These are phyloP conservation scores for Melinaea marsaeus DNA, from an alignment of 2,888 invertebrate genomes.

Conservation along the genomic window DNA sequence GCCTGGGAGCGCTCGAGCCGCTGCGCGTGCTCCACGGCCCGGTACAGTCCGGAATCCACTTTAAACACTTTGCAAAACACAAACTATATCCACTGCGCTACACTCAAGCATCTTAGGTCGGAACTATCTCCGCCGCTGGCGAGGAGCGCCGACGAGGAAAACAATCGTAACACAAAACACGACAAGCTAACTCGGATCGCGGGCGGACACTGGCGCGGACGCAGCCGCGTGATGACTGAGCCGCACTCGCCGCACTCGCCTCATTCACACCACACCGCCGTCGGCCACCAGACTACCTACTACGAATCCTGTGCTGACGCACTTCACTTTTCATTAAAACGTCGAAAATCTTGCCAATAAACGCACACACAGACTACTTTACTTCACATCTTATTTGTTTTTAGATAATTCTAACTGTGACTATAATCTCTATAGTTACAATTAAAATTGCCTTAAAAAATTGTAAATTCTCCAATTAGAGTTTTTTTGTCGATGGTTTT, in stretches of 20 bases:
- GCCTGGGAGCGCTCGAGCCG: constrained; percentile 76
- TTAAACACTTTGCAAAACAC: constrained; percentile 65
- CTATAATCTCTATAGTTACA: too few relatives aligned
- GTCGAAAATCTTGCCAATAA: constrained; percentile 54
- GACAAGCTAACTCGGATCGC: constrained; percentile 51
- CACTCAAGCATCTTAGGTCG: constrained; percentile 69
- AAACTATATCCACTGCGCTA: constrained; percentile 64
- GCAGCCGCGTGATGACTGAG: constrained; percentile 20
- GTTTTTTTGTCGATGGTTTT: too few relatives aligned
- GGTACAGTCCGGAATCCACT: constrained; percentile 76
- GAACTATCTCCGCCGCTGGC: constrained; percentile 49
- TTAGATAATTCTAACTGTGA: too few relatives aligned
- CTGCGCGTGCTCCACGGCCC: constrained; percentile 73
- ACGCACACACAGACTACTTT: constrained; percentile 21
- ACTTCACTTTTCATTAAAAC: constrained; percentile 43
- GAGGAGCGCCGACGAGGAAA: constrained; percentile 51
- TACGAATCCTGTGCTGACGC: constrained; percentile 33
- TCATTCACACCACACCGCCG: constrained; percentile 32
- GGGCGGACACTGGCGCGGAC: constrained; percentile 55
- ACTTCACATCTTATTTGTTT: too few relatives aligned
- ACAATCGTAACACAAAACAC: constrained; percentile 44
- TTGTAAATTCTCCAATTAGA: too few relatives aligned
- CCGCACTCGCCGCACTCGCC: constrained; percentile 17
- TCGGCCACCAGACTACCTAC: constrained; percentile 32
- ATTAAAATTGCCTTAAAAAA: too few relatives aligned